Evolutionary conservation across 2,113 vertebrate species (phyloP).

Genomic region (Cyphomyrus discorhynchus): DNA sequence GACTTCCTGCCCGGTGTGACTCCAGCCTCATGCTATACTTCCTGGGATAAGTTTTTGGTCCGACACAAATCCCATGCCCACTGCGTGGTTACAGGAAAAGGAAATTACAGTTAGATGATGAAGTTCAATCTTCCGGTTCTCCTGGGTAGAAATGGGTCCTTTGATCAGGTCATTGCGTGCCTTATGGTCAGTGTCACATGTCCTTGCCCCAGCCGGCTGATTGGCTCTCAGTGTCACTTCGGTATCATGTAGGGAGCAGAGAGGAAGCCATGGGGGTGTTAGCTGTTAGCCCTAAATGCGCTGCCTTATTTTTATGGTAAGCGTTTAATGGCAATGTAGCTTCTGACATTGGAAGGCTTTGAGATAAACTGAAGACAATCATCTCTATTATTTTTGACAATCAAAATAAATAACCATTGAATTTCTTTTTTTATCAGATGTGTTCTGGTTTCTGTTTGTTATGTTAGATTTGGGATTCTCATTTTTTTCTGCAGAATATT

Average conservation of each 20-base stretch:
- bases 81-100: not conserved
- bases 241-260: not conserved
- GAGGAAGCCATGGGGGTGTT: not conserved
- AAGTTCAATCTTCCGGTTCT: not conserved
- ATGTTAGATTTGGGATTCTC: not conserved
- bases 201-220: not conserved
- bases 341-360: not conserved
- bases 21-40: not conserved
- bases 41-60: not conserved
- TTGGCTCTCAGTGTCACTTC: not conserved
- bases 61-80: not conserved
- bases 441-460: not conserved
- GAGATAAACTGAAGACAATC: not conserved
- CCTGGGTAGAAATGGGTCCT: not conserved
- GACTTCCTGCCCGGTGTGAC: not conserved
- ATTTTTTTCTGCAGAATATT: not conserved
- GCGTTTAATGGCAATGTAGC: not conserved
- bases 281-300: not conserved
- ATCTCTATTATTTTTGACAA: not conserved
- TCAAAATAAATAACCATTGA: not conserved
- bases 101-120: not conserved
- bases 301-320: not conserved
- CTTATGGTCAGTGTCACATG: not conserved
- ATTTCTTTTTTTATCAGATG: not conserved
- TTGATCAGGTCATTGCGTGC: not conserved